A percentile compares a stretch with the other conserved stretches of the same genome.
These are phyloP conservation scores for Limanda limanda DNA, from an alignment of 2,113 vertebrate genomes.

Conservation along the genomic window DNA sequence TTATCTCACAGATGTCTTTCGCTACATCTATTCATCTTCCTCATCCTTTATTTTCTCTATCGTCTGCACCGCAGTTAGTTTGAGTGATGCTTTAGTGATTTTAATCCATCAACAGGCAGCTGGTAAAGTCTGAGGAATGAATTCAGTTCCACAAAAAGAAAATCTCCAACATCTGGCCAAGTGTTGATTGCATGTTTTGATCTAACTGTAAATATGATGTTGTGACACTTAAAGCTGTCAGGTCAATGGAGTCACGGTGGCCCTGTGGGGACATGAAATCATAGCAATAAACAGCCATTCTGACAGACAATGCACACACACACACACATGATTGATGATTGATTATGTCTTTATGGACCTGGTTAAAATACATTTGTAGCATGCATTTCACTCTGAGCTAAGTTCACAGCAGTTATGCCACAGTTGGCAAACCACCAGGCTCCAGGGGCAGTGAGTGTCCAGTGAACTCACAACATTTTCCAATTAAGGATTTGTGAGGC, in stretches of 20 bases:
- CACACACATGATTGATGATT: constrained; percentile 8
- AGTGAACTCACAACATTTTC: constrained; percentile 55
- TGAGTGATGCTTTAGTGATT: background rate
- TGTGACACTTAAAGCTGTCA: constrained; percentile 42
- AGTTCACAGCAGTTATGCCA: constrained; percentile 29
- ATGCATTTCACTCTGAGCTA: constrained; percentile 20
- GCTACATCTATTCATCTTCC: background rate
- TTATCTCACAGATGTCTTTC: background rate
- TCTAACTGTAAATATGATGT: constrained; percentile 14
- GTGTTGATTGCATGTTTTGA: constrained; percentile 35
- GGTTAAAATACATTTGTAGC: constrained; percentile 39
- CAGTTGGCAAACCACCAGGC: constrained; percentile 55
- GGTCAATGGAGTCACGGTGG: constrained; percentile 25
- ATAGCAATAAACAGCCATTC: constrained; percentile 35
- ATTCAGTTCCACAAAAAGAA: constrained; percentile 1
- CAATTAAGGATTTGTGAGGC: constrained; percentile 71
- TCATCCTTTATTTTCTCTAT: background rate
- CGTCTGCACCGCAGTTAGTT: background rate
- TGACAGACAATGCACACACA: background rate
- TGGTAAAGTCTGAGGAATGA: background rate
- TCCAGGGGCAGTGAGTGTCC: constrained; percentile 33
- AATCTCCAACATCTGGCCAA: background rate
- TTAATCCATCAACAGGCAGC: background rate
- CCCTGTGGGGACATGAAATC: constrained; percentile 29
- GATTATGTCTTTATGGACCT: constrained; percentile 53